Conservation (phyloP, 2,113 vertebrate genomes). For the Lamprologus callipterus region DNA sequence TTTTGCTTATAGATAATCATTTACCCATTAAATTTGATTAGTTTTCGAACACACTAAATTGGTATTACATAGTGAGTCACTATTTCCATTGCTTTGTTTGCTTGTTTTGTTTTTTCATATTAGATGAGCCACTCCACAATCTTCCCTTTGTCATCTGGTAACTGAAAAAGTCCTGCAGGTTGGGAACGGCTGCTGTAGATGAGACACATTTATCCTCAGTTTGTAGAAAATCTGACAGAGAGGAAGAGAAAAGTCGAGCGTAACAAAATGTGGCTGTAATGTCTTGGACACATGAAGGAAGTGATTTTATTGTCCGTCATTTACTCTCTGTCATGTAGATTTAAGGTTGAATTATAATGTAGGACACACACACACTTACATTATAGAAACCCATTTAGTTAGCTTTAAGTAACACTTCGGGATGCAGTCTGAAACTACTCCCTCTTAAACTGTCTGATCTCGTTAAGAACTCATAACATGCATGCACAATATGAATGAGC, state of each 20-base stretch:
- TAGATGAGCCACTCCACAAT: background rate
- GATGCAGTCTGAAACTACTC: background rate
- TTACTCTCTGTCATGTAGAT: background rate
- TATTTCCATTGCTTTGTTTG: background rate
- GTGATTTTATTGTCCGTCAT: background rate
- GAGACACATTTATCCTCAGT: background rate
- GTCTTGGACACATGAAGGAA: background rate
- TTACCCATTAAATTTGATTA: background rate
- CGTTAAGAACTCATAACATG: background rate
- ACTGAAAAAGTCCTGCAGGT: background rate
- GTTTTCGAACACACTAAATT: background rate
- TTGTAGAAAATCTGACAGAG: background rate
- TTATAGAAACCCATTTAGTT: background rate
- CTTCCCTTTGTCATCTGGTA: background rate
- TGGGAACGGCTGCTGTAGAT: background rate
- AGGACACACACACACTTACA: background rate
- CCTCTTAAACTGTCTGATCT: conserved; percentile 6
- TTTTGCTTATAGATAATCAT: background rate
- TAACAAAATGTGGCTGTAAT: background rate
- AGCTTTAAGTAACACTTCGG: background rate
- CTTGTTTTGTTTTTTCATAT: background rate
- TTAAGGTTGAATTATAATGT: background rate
- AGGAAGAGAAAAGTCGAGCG: background rate
- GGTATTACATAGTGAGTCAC: background rate
- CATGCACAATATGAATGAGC: background rate